Conservation (phyloP, 2,113 vertebrate species). For the Tetraodon nigroviridis region DNA sequence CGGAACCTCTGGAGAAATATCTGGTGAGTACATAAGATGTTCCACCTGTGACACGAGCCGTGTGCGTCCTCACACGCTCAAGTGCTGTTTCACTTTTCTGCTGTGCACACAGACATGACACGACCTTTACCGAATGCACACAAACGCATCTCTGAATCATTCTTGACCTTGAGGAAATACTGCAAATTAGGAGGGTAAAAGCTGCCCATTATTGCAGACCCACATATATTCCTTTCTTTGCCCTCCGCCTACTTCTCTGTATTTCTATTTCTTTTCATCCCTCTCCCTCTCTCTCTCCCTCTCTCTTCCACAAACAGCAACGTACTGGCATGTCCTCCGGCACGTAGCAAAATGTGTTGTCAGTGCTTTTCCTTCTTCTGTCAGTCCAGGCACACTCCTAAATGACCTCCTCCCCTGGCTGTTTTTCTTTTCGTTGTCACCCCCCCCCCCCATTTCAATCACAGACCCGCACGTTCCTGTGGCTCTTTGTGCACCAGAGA, state of each 20-base stretch:
- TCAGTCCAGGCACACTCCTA: conserved; percentile 24
- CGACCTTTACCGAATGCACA: background rate
- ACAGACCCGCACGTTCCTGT: conserved; percentile 21
- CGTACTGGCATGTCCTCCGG: conserved; percentile 18
- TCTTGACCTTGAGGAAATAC: conserved; percentile 15
- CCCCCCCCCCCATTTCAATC: conserved; percentile 11
- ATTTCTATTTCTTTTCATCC: background rate
- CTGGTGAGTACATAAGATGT: conserved; percentile 76
- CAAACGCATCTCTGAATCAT: conserved; percentile 1
- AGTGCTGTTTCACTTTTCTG: background rate
- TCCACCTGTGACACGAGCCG: conserved; percentile 10
- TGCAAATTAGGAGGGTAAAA: background rate
- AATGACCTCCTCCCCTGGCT: conserved; percentile 15
- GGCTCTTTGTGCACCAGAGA: conserved; percentile 19
- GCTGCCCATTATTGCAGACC: background rate
- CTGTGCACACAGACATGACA: conserved; percentile 13
- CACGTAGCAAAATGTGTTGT: conserved; percentile 18
- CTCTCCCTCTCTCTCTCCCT: too few species aligned
- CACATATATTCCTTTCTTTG: background rate
- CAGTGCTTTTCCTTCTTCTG: conserved; percentile 22
- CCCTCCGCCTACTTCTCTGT: too few species aligned
- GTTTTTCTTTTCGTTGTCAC: background rate
- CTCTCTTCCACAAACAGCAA: conserved; percentile 4
- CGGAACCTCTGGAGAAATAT: conserved; percentile 92
- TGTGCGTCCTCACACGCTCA: conserved; percentile 6